These are phyloP conservation scores for Halictus rubicundus DNA, from an alignment of 1,140 invertebrate species.

Conservation along the genomic window DNA sequence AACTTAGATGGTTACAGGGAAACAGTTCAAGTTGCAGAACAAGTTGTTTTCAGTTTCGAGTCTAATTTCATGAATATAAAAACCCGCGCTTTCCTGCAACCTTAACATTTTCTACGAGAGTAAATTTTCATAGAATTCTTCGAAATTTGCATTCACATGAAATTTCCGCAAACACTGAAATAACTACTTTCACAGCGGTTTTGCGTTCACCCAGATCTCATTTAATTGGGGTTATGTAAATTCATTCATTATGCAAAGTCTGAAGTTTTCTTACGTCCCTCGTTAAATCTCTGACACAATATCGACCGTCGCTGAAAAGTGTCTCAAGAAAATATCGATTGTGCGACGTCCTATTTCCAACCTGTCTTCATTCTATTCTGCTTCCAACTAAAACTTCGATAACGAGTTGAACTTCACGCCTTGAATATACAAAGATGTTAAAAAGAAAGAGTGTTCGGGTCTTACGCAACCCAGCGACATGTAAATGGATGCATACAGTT, in stretches of 20 bases:
- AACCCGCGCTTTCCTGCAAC: background rate
- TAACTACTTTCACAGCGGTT: slow-evolving; percentile 10
- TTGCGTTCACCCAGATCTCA: slow-evolving; percentile 13
- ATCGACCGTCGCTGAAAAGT: background rate
- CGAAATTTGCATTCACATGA: background rate
- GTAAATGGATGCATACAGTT: no score
- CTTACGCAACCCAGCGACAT: no score
- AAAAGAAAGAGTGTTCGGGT: background rate
- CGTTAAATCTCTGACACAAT: slow-evolving; percentile 26
- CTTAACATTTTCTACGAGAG: background rate
- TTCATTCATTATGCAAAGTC: slow-evolving; percentile 24
- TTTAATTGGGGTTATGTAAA: slow-evolving; percentile 42
- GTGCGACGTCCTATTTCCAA: background rate
- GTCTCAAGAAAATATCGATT: background rate
- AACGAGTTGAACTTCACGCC: background rate
- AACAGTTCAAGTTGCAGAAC: no score
- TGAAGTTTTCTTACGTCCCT: background rate
- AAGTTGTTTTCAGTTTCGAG: no score
- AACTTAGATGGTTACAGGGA: no score
- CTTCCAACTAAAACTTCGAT: background rate
- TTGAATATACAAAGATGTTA: no score
- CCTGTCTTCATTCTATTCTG: background rate
- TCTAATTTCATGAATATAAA: no score
- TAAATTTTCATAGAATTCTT: background rate
- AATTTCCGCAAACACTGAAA: slow-evolving; percentile 6